Evolutionary conservation across 2,888 invertebrate species (phyloP).

Genomic region (Hypena proboscidalis): DNA sequence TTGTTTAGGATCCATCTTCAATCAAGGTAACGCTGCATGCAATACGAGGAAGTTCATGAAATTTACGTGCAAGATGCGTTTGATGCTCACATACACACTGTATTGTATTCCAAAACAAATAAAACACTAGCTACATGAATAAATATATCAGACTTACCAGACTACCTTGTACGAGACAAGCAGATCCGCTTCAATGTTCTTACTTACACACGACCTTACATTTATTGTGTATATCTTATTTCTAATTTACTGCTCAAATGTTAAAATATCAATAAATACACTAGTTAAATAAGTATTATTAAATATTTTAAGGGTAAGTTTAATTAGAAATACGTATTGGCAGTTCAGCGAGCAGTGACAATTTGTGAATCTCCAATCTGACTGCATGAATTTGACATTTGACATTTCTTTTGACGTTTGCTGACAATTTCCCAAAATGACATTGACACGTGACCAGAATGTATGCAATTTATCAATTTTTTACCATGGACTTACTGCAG

Average conservation of each 20-base stretch:
- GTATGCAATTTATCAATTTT: too few species aligned
- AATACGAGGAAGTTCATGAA: constrained; percentile 72
- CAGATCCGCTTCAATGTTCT: neutral
- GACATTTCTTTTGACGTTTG: too few species aligned
- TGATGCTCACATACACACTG: constrained; percentile 35
- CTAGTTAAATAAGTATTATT: neutral
- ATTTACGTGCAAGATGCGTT: constrained; percentile 63
- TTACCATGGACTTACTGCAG: too few species aligned
- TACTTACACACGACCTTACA: neutral
- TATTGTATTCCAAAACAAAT: constrained; percentile 25
- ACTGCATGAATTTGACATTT: too few species aligned
- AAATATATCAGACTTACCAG: constrained; percentile 2
- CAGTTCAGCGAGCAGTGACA: too few species aligned
- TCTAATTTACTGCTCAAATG: neutral
- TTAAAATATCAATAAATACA: neutral
- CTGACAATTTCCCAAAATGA: too few species aligned
- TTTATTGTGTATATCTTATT: neutral
- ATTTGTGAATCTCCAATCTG: too few species aligned
- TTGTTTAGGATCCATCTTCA: constrained; percentile 81
- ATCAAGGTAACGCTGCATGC: constrained; percentile 80
- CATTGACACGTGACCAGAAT: too few species aligned
- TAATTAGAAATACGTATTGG: too few species aligned
- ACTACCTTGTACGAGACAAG: constrained; percentile 27
- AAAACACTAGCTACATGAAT: constrained; percentile 23
- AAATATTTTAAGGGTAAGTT: too few species aligned